Base-by-base conservation (phyloP, 2,888 invertebrate species). In the Clepsis dumicolana region DNA sequence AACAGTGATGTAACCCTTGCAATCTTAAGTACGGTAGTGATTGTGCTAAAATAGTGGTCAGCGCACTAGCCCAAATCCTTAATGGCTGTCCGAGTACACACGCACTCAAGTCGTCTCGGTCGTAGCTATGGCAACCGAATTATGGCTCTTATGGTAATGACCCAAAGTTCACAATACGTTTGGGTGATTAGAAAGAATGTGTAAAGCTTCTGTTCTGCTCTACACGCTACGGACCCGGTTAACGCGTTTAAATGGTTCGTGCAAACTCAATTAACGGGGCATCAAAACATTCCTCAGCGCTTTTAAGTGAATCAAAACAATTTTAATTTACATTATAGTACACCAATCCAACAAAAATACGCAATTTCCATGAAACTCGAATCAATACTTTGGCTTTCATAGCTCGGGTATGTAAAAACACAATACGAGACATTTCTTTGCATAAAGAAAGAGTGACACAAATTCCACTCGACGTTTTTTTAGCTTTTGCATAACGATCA, bases 1-100 rank as follows among this genome's bases (percentile, higher is more conserved):
- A 63, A 68, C 53, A 57, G 16, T 64, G 57, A 63, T 57, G 63
- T 68, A 59, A 67, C 57, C 27, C 32, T 63, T 57, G 52, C 67
- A 62, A 7, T 62, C 18, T 21, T 41, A 38, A 32, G 38, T 62
- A 21, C 27, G 24, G 21, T 35, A 61, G 35, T 25, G 56, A 41
- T 18, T 66, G 25, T 54, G 35, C 62, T 56, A 62, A 67, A 62
- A 62, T 62, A 54, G 62, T 62, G 66, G 66, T 54, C 61, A 61
- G 54, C 24, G 12, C 53, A 60, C 18, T 65, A 24, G 14, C 25
- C 38, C 25, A 41, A 27, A 59, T 59, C 16, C 25, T 41, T 57
- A 14, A 38, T 38, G 38, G 18, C 25, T 38, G 25, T 64, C 7
- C 32, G 4, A 35, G 48, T 64, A 14, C 32, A 35, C 48, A 18